Conservation (phyloP, 2,797 vertebrate genomes). For the Gambelia wislizenii region DNA sequence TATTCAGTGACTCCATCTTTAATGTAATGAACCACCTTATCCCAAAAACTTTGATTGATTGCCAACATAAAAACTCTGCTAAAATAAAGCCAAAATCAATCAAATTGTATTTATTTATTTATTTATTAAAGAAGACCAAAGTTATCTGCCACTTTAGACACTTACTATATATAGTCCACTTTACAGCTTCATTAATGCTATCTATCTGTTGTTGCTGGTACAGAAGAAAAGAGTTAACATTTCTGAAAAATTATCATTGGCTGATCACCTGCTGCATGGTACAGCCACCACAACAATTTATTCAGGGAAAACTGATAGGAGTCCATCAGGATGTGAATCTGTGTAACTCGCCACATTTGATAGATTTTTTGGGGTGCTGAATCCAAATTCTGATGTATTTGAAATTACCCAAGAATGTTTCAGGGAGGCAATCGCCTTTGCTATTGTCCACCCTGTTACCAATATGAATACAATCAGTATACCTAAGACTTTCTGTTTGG, state of each 20-base stretch:
- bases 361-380: background rate
- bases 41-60: background rate
- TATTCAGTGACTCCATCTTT: background rate
- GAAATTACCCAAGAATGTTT: background rate
- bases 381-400: background rate
- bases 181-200: background rate
- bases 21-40: background rate
- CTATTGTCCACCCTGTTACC: background rate
- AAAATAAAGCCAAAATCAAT: background rate
- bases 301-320: background rate
- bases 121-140: background rate
- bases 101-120: background rate
- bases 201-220: background rate
- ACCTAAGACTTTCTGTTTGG: background rate
- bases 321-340: no score
- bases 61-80: background rate
- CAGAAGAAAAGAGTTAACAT: background rate
- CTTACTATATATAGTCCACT: background rate
- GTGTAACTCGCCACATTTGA: no score
- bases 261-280: background rate
- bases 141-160: background rate
- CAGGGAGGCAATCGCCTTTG: no score
- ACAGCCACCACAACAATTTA: background rate
- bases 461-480: background rate
- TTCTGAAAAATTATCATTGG: background rate